These are phyloP conservation scores for Colostygia pectinataria DNA, from an alignment of 2,888 invertebrate species.

Conservation along the genomic window DNA sequence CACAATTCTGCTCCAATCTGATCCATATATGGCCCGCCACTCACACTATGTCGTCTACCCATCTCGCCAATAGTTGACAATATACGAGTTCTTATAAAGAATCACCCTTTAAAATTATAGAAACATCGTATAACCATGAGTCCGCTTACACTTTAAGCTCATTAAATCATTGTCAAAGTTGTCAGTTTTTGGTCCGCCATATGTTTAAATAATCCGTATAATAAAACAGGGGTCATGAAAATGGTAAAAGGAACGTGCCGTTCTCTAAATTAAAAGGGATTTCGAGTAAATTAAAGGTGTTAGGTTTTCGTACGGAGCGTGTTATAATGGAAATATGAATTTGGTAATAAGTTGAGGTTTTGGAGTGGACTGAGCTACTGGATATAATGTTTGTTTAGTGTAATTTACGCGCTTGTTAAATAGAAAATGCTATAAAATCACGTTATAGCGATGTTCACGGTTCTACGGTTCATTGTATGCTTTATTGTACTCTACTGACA, in stretches of 20 bases:
- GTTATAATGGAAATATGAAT: conserved; percentile 33
- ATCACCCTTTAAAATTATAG: background rate
- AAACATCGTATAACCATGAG: conserved; percentile 4
- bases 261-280: conserved; percentile 66
- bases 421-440: no score
- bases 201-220: conserved; percentile 60
- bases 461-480: no score
- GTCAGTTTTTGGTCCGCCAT: conserved; percentile 46
- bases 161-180: conserved; percentile 49
- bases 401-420: conserved; percentile 7
- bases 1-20: no score
- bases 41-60: no score
- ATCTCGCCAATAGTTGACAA: no score
- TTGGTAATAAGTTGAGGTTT: conserved; percentile 23
- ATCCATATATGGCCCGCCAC: no score
- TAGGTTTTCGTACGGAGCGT: conserved; percentile 49
- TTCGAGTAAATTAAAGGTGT: conserved; percentile 67
- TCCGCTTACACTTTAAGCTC: conserved; percentile 33
- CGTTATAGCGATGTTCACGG: no score
- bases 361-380: conserved; percentile 5
- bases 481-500: background rate
- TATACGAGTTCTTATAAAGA: no score
- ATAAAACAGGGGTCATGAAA: conserved; percentile 52
- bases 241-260: conserved; percentile 57
- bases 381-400: background rate